Evolutionary conservation across 2,888 invertebrate genomes (phyloP), one percentile per base, ranked within the genome.

Genomic region (Choreutis nemorana): DNA sequence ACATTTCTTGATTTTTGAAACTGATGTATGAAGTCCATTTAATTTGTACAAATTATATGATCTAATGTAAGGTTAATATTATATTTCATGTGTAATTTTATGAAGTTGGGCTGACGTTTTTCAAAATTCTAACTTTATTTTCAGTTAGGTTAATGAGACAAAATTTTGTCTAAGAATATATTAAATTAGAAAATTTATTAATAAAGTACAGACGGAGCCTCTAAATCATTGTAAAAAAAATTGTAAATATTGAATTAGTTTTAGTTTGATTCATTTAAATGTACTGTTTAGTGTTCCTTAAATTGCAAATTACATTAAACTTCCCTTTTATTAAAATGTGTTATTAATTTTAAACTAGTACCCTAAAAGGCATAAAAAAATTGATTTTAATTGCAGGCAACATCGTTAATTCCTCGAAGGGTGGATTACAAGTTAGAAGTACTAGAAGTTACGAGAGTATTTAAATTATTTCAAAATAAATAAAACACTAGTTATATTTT

Each of bases 391-490:
- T 75, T 75, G 57, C 75, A 77, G 75, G 67, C 62, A 46, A 63
- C 59, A 61, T 45, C 50, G 42, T 55, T 50, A 58, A 54, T 52
- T 60, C 59, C 57, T 57, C 55, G 62, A 61, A 50, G 51, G 55
- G 46, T 46, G 64, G 63, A 64, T 63, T 67, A 65, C 70, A 68
- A 66, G 60, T 67, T 70, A 62, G 61, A 66, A 66, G 65, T 66
- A 55, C 68, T 70, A 67, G 66, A 67, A 70, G 61, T 70, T 62
- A 68, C 61, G 55, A 66, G 65, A 68, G 52, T 67, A 70, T 70
- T 67, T 77, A 73, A 75, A 72, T 73, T 73, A 77, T 70, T 71
- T 62, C 60, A 13, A 9, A 5, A 12, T 62, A 67, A 68, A 75
- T 68, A 71, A 77, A 71, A 73, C 66, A 68, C 65, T 72, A 66